Base-by-base conservation (phyloP, 2,113 vertebrate species). In the Pollachius pollachius region DNA sequence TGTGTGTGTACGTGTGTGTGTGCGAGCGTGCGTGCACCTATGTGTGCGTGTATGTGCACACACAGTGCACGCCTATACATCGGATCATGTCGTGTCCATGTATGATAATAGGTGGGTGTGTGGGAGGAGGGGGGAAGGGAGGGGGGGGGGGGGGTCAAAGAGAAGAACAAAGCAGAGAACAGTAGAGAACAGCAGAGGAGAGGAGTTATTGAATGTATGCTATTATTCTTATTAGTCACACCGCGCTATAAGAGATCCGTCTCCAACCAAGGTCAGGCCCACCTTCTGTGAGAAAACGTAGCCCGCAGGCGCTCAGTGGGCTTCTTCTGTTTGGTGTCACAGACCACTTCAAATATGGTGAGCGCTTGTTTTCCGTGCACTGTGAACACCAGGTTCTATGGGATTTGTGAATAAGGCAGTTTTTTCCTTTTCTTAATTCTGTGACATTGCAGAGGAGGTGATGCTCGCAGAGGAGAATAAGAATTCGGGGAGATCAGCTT, bases 381-480 rank as follows among this genome's bases (percentile, higher is more conserved):
- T 41, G 4, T 27, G 27, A 1, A 11, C 37, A 11, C 37, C 9
- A 5, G 37, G 6, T 11, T 6, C 3, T 41, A 41, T 41, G 37
- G 37, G 37, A 11, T 41, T 41, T 41, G 37, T 41, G 37, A 41
- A 41, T 57, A 16, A 30, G 21, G 30, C 16, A 41, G 30, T 41
- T 34, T 37, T 64, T 37, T n/a, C n/a, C n/a, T n/a, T 11, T 37
- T 52, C 15, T 65, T 52, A 18, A 72, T 66, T 19, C 41, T n/a
- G 78, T 30, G 71, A 2, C 8, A 9, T 86, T 75, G 83, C 89
- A 99, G 97, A 99, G 93, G 97, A 99, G 91, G 97, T 99, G 64
- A 99, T 99, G 96, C 92, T 99, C 41, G 95, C 96, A 48, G 97
- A 99, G 91, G 97, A 99, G 91, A 99, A 99, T 89, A 99, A 99